These are phyloP conservation scores for Hydrotaea diabolus DNA, from an alignment of 2,888 invertebrate species.

Conservation along the genomic window DNA sequence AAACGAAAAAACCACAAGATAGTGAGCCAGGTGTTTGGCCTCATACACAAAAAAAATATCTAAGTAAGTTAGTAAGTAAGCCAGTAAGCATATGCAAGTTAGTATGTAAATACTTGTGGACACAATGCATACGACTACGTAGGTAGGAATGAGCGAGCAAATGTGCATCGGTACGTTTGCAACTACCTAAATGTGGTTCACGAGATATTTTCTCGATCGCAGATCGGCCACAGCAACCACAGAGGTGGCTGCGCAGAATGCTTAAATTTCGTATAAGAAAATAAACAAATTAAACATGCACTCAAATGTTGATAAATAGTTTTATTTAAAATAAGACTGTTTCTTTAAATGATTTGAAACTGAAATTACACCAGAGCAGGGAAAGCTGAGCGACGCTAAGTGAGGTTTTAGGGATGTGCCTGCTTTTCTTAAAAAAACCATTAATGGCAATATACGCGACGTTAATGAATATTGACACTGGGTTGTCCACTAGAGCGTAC, in stretches of 20 bases:
- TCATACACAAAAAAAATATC: conserved; percentile 16
- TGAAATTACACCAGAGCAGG: conserved; percentile 11
- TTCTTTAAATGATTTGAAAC: conserved; percentile 28
- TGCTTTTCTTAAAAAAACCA: too few species aligned
- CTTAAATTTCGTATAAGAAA: conserved; percentile 24
- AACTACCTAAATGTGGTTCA: conserved; percentile 6
- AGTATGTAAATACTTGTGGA: conserved; percentile 26
- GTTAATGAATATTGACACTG: too few species aligned
- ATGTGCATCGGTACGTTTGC: background rate
- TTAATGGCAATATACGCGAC: too few species aligned
- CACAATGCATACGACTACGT: background rate
- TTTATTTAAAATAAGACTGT: conserved; percentile 37
- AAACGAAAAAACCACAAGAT: background rate
- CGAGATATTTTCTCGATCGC: conserved; percentile 6
- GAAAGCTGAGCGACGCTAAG: conserved; percentile 3
- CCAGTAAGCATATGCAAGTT: background rate
- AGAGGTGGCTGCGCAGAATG: background rate
- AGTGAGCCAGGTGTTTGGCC: conserved; percentile 58
- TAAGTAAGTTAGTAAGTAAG: background rate
- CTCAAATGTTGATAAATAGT: conserved; percentile 55
- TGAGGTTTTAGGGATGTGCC: too few species aligned
- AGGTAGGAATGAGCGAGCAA: background rate
- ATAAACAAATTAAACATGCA: conserved; percentile 55
- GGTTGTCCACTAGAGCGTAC: too few species aligned
- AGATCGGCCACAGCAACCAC: background rate